Base-by-base conservation (phyloP, 2,797 vertebrate genomes). In the Cirrhinus mrigala region DNA sequence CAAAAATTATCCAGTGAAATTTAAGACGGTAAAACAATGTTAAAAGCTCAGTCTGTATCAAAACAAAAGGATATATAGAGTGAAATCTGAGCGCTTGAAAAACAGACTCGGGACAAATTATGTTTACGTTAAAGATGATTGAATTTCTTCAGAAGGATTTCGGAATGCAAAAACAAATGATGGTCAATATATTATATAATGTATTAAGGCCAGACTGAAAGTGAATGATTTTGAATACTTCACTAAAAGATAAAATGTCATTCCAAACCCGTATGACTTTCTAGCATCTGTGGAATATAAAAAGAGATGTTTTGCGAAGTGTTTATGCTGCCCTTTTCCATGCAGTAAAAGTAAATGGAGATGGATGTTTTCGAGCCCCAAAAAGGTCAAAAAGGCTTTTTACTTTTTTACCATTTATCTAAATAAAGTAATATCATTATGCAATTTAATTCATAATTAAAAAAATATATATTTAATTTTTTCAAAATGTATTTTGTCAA, bases 1-100 rank as follows among this genome's bases (percentile, higher is more conserved):
- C 27, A 10, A 48, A 27, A 84, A 85, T 37, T 50, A 12, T 71
- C 37, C 83, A 68, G 60, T 70, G 54, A 85, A 79, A 85, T 71
- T 50, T 14, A 56, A 84, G 50, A 79, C 8, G 1, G 37, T 70
- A 6, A 85, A 85, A 37, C 33, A 69, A n/a, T 22, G 64, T 66
- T 58, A 69, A 29, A 18, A 11, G 29, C 15, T 44, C 20, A 6
- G 24, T 66, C 58, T 40, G 15, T 50, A 64, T 83, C 75, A 58
- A 79, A 85, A 85, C 83, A 85, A 12, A 14, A 69, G 52, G 52
- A 70, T 27, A 54, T 44, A 66, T 4, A 68, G 15, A 76, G 50
- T 22, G 73, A 68, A 83, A 83, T 24, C 4, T 20, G 48, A 83
- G 73, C 11, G 1, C 46, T 83, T 76, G 6, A 76, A 77, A 83